Evolutionary conservation across 2,888 invertebrate genomes (phyloP).

Genomic region (Pristionchus arcanus): DNA sequence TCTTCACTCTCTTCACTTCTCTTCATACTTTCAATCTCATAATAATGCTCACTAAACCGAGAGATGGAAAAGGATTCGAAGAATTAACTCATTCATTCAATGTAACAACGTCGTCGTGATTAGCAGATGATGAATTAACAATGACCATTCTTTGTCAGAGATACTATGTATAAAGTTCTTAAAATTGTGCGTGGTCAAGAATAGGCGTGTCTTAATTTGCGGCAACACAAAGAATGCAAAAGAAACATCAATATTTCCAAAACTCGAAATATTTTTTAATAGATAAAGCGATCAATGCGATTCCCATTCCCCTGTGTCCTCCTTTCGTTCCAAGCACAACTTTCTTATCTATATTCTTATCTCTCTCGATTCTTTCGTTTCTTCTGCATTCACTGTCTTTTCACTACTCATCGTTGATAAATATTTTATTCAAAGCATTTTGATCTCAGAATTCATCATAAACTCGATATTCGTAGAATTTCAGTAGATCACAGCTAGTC

Average conservation of each 20-base stretch:
- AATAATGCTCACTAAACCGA: neutral
- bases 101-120: neutral
- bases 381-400: no score
- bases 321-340: no score
- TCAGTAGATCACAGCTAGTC: neutral
- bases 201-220: no score
- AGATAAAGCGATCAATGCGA: no score
- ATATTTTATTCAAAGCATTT: neutral
- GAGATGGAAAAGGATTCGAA: slow-evolving; percentile 5
- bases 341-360: no score
- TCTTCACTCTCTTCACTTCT: neutral
- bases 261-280: no score
- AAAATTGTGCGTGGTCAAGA: no score
- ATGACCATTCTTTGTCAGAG: neutral
- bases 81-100: neutral
- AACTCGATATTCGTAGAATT: neutral
- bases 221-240: neutral
- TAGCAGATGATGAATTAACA: neutral
- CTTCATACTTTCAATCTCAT: slow-evolving; percentile 18
- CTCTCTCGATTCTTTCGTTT: no score
- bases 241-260: neutral
- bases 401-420: neutral
- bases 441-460: neutral
- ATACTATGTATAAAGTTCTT: no score
- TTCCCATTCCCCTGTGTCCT: no score